A percentile compares a stretch with the other conserved stretches of the same genome.
These are phyloP conservation scores for Coelinius sp. DNA, from an alignment of 2,888 invertebrate genomes.

Conservation along the genomic window DNA sequence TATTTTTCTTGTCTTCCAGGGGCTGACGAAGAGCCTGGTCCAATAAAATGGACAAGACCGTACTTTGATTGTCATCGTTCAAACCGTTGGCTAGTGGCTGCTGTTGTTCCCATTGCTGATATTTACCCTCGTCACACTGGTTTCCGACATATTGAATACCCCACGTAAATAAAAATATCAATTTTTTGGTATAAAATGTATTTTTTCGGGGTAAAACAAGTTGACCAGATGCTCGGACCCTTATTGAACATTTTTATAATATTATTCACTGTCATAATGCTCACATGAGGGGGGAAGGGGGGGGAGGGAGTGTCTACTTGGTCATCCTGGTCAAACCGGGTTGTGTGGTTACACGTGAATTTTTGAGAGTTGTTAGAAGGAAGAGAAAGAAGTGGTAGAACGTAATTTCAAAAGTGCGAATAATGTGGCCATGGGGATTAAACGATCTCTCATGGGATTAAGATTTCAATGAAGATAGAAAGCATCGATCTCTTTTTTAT, in stretches of 20 bases:
- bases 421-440: slow-evolving; percentile 46
- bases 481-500: slow-evolving; percentile 26
- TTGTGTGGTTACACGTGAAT: slow-evolving; percentile 33
- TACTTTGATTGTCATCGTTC: slow-evolving; percentile 97
- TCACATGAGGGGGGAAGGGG: slow-evolving; percentile 27
- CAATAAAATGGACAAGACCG: slow-evolving; percentile 93
- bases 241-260: slow-evolving; percentile 31
- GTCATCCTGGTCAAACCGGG: slow-evolving; percentile 48
- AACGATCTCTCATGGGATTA: slow-evolving; percentile 45
- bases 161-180: slow-evolving; percentile 78
- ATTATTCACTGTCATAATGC: slow-evolving; percentile 37
- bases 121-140: slow-evolving; percentile 94
- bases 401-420: slow-evolving; percentile 21
- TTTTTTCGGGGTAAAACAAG: slow-evolving; percentile 7
- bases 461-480: slow-evolving; percentile 43
- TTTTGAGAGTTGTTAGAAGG: not conserved
- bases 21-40: slow-evolving; percentile 91
- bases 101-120: slow-evolving; percentile 95
- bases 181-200: slow-evolving; percentile 24
- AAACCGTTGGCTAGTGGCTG: slow-evolving; percentile 96
- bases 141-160: slow-evolving; percentile 93
- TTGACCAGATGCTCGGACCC: slow-evolving; percentile 1
- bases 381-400: slow-evolving; percentile 3
- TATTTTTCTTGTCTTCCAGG: slow-evolving; percentile 68
- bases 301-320: too few relatives aligned